Conservation (phyloP, 2,888 invertebrate genomes). For the Ormyrus nitidulus region DNA sequence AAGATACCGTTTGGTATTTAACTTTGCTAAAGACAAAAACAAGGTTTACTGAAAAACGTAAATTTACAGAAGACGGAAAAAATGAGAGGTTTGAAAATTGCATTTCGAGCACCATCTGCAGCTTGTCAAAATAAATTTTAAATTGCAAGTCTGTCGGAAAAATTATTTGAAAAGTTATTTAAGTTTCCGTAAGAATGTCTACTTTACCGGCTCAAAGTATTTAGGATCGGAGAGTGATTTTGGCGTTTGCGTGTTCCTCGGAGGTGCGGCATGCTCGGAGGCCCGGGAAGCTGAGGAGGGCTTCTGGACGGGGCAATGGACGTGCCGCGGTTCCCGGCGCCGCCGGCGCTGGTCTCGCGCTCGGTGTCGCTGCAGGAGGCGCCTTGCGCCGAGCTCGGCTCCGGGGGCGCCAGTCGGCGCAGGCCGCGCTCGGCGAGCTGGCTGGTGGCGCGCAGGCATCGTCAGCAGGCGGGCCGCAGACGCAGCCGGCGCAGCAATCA, state of each 20-base stretch:
- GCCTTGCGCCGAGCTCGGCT: constrained; percentile 56
- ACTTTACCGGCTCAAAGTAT: too few species aligned
- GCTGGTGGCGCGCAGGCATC: constrained; percentile 30
- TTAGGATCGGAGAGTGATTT: too few species aligned
- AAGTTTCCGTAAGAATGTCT: too few species aligned
- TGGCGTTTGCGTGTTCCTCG: background rate
- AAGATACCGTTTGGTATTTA: constrained; percentile 19
- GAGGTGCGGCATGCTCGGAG: background rate
- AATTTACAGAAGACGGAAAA: background rate
- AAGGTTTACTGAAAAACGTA: background rate
- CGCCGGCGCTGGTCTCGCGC: constrained; percentile 65
- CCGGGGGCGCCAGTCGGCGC: constrained; percentile 22
- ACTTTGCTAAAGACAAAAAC: background rate
- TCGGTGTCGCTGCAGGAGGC: constrained; percentile 61
- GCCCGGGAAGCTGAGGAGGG: background rate
- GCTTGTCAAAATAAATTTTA: too few species aligned
- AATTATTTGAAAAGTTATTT: background rate
- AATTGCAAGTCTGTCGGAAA: too few species aligned
- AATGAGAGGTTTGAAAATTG: background rate
- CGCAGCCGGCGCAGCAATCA: constrained; percentile 28
- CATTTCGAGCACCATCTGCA: too few species aligned
- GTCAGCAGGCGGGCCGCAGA: constrained; percentile 18
- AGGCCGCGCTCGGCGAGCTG: constrained; percentile 54
- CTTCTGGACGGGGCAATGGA: constrained; percentile 62
- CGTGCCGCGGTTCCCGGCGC: constrained; percentile 70